These are phyloP conservation scores for Crocuta crocuta DNA, from an alignment of 2,113 vertebrate genomes.

Conservation along the genomic window DNA sequence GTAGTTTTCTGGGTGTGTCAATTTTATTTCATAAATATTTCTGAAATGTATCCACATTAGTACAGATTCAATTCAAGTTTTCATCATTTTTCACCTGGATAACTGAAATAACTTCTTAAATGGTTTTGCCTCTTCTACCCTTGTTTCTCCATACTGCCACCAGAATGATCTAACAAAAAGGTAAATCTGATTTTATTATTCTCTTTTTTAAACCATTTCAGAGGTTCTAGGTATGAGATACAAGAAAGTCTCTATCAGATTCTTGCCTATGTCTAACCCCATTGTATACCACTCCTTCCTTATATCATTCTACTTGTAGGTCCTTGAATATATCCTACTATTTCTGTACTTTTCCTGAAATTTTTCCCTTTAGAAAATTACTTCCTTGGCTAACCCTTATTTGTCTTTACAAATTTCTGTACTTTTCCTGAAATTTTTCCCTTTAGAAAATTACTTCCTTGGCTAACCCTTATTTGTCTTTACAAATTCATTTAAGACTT, in stretches of 20 bases:
- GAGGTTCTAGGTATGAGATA: background rate
- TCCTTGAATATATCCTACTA: background rate
- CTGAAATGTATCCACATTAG: background rate
- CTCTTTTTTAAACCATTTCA: background rate
- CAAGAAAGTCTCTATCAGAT: background rate
- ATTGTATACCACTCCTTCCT: background rate
- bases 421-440: background rate
- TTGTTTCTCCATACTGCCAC: background rate
- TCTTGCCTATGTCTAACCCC: background rate
- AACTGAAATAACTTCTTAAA: background rate
- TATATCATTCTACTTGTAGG: background rate
- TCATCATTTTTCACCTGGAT: background rate
- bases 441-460: constrained; percentile 22
- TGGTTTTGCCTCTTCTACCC: background rate
- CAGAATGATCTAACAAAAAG: background rate
- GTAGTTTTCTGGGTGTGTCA: background rate
- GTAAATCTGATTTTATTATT: background rate
- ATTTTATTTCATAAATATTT: background rate
- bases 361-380: background rate
- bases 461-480: background rate
- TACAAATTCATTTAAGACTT: background rate
- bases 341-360: background rate
- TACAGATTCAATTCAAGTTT: background rate
- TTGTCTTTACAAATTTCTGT: background rate
- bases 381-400: background rate